phyloP scores from a whole-genome alignment of 2,797 vertebrate genomes.

The Periparus ater region DNA sequence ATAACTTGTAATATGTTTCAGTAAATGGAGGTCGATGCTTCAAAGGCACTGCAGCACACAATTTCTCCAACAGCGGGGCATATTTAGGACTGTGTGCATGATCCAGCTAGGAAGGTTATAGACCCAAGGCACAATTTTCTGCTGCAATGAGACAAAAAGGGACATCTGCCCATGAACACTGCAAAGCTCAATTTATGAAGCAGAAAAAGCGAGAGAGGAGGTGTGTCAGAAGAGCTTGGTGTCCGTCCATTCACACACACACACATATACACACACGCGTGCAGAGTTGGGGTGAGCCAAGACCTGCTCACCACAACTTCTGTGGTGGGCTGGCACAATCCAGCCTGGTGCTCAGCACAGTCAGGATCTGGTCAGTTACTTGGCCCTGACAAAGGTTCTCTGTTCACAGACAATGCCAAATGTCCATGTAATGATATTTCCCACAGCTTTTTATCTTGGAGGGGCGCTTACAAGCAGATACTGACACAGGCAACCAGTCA shows the following conservation, averaged over 20 bases:
- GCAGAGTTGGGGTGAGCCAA: background rate
- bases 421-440: fast-evolving
- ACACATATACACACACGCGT: fast-evolving
- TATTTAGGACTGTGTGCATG: background rate
- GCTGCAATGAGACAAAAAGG: background rate
- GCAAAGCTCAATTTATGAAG: background rate
- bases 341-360: background rate
- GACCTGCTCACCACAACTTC: background rate
- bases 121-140: background rate
- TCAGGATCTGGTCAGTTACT: background rate
- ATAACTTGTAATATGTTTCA: background rate
- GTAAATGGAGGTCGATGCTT: background rate
- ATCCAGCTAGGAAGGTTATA: background rate
- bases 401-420: background rate
- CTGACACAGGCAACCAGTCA: background rate
- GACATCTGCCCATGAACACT: background rate
- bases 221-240: background rate
- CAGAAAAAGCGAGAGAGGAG: background rate
- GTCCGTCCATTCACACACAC: too few species aligned
- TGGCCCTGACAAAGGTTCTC: background rate
- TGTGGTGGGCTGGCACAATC: background rate
- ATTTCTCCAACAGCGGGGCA: background rate
- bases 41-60: fast-evolving
- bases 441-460: background rate
- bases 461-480: fast-evolving